Conservation (phyloP, 1,140 invertebrate genomes). For the Drosophila leontia region DNA sequence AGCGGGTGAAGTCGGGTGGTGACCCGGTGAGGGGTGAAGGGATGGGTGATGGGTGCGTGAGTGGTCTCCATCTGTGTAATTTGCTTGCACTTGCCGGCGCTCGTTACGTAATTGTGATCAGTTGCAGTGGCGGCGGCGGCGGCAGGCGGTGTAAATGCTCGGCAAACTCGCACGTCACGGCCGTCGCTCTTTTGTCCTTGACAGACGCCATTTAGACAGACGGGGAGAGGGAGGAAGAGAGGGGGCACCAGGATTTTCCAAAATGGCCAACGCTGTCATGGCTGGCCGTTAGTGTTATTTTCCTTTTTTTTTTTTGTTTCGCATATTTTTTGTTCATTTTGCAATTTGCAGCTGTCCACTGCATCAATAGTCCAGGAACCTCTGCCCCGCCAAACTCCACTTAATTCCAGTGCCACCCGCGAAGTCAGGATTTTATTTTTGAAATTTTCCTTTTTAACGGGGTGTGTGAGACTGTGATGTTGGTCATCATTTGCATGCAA, state of each 20-base stretch:
- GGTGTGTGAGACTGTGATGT: constrained; percentile 7
- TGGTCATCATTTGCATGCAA: constrained; percentile 65
- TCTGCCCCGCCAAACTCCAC: constrained; percentile 1
- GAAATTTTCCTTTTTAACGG: constrained; percentile 19
- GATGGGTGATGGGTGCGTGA: not conserved
- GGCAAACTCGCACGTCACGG: constrained; percentile 71
- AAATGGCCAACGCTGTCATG: constrained; percentile 65
- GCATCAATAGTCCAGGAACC: constrained; percentile 42
- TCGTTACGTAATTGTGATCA: constrained; percentile 73
- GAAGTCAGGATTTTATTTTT: constrained; percentile 45
- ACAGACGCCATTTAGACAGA: constrained; percentile 75
- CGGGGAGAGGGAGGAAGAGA: not conserved
- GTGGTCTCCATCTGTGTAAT: constrained; percentile 69
- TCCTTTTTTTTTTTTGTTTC: constrained; percentile 1
- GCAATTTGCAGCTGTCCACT: constrained; percentile 76
- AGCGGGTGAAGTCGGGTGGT: constrained; percentile 7
- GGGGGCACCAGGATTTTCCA: constrained; percentile 46
- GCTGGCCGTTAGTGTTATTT: constrained; percentile 50
- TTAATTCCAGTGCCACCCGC: constrained; percentile 32
- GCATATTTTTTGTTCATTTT: constrained; percentile 48
- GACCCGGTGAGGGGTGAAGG: not conserved
- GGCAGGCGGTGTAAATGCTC: constrained; percentile 56
- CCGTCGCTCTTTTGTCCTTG: constrained; percentile 68
- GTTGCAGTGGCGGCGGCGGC: constrained; percentile 47
- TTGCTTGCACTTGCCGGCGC: constrained; percentile 65